Conservation (phyloP, 2,888 invertebrate genomes). For the Mystacides longicornis region DNA sequence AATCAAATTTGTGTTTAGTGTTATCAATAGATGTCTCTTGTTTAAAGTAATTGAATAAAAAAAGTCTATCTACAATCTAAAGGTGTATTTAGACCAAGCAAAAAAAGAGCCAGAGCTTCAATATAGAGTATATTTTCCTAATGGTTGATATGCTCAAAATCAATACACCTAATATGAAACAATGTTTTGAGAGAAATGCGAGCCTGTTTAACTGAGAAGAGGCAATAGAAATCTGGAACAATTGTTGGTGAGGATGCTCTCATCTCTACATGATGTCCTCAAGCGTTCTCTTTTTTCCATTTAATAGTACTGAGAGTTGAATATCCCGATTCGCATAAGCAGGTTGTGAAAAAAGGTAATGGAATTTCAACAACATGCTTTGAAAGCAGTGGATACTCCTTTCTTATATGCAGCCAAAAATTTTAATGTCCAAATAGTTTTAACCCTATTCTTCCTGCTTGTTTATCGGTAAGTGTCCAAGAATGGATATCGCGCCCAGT, state of each 20-base stretch:
- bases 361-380: constrained; percentile 25
- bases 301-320: constrained; percentile 22
- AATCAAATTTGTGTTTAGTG: too few species aligned
- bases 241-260: constrained; percentile 24
- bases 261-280: constrained; percentile 26
- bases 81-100: too few species aligned
- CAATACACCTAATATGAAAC: constrained; percentile 17
- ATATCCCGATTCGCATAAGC: constrained; percentile 22
- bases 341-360: constrained; percentile 27
- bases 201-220: constrained; percentile 19
- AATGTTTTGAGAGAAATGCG: constrained; percentile 14
- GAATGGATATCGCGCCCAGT: constrained; percentile 7
- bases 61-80: too few species aligned
- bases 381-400: constrained; percentile 19
- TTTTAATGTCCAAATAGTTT: constrained; percentile 7
- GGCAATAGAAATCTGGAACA: constrained; percentile 24
- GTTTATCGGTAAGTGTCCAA: constrained; percentile 10
- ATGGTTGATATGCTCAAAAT: constrained; percentile 8
- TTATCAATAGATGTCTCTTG: too few species aligned
- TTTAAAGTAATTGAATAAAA: too few species aligned
- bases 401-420: constrained; percentile 15
- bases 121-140: constrained; percentile 3
- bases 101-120: constrained; percentile 3
- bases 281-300: constrained; percentile 20
- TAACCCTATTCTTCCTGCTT: constrained; percentile 5